phyloP scores from a whole-genome alignment of 2,797 vertebrate genomes.

The Malacoctenus gilli region DNA sequence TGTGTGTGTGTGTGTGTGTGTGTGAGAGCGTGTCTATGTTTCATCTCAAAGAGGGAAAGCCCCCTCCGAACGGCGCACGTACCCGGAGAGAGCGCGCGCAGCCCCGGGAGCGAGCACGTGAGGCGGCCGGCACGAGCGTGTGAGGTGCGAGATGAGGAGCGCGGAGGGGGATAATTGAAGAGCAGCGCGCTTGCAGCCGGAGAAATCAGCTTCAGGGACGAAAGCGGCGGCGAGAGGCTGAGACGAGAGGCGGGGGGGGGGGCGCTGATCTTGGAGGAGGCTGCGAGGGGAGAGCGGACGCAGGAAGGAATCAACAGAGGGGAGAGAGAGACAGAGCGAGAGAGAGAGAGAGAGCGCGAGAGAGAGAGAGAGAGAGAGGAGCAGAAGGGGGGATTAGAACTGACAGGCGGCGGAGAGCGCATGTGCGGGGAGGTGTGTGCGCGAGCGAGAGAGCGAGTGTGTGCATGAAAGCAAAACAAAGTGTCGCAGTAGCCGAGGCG shows the following conservation, averaged over 20 bases:
- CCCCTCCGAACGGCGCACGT: constrained; percentile 8
- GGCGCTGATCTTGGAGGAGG: no score
- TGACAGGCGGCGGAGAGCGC: constrained; percentile 56
- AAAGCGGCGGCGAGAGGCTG: constrained; percentile 56
- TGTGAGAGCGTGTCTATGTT: not conserved
- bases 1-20: no score
- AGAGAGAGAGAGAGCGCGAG: constrained; percentile 1
- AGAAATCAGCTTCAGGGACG: constrained; percentile 50
- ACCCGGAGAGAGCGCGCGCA: constrained; percentile 23
- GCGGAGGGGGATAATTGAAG: constrained; percentile 48
- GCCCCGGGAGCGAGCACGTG: constrained; percentile 45
- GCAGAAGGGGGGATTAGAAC: constrained; percentile 45
- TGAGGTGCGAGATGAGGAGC: constrained; percentile 38
- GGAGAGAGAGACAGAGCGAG: constrained; percentile 3
- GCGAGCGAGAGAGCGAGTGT: constrained; percentile 21
- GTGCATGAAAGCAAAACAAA: constrained; percentile 78
- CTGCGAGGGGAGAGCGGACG: no score
- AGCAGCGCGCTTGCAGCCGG: constrained; percentile 68
- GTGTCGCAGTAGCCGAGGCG: constrained; percentile 81
- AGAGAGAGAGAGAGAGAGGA: not conserved
- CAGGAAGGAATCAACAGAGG: no score
- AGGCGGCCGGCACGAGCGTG: constrained; percentile 42
- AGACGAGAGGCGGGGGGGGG: constrained; percentile 47
- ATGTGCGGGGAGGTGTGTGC: constrained; percentile 72
- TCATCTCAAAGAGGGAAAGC: not conserved